Percentiles rank a stretch among this genome's conserved stretches.
Evolutionary conservation across 2,888 invertebrate genomes (phyloP).

Genomic region (Patella ulyssiponensis): DNA sequence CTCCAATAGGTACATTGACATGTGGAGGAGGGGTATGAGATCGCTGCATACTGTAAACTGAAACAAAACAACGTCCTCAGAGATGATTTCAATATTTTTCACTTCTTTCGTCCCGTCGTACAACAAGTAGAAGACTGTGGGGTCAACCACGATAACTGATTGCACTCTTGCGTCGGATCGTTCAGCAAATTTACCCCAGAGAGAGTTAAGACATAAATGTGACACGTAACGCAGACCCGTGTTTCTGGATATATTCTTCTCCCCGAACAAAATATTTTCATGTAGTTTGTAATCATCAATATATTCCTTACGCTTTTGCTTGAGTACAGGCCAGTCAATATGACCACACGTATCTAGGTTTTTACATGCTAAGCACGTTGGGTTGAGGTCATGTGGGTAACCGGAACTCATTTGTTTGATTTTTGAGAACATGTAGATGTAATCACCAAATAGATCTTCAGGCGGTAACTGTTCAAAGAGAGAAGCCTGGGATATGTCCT

Average conservation of each 20-base stretch:
- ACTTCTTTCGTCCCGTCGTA: background rate
- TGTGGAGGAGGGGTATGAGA: background rate
- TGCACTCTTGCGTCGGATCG: background rate
- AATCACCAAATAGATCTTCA: background rate
- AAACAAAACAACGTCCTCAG: background rate
- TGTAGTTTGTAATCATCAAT: background rate
- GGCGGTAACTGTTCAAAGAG: background rate
- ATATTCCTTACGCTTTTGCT: background rate
- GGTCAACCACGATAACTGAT: background rate
- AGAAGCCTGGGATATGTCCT: background rate
- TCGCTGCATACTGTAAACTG: background rate
- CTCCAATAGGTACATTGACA: constrained; percentile 56
- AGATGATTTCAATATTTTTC: background rate
- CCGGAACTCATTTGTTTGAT: background rate
- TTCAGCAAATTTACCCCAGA: background rate
- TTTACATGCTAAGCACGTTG: background rate
- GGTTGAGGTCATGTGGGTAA: background rate
- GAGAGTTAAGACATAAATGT: background rate
- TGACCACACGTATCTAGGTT: background rate
- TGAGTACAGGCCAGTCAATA: background rate
- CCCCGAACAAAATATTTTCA: background rate
- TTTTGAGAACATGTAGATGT: background rate
- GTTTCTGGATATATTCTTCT: background rate
- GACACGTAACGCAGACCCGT: background rate
- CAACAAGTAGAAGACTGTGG: background rate